A percentile compares a stretch with the other conserved stretches of the same genome.
phyloP scores from a whole-genome alignment of 2,797 vertebrate species.

The Sebastiscus albofasciatus region DNA sequence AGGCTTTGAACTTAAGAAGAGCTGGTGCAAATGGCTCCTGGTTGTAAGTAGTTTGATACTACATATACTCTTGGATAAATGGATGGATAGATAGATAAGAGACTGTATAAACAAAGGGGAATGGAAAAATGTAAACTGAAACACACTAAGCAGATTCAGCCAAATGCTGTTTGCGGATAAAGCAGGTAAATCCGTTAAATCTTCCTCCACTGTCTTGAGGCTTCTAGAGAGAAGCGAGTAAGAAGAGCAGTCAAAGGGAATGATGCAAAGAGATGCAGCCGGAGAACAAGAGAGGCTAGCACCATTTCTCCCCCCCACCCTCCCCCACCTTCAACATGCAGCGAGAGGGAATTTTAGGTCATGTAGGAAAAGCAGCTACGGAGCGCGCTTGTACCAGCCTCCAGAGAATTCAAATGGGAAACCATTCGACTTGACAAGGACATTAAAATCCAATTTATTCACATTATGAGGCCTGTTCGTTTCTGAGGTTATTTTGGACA shows the following conservation, averaged over 20 bases:
- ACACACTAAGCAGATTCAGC: not conserved
- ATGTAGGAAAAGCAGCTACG: conserved; percentile 40
- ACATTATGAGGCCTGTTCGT: conserved; percentile 54
- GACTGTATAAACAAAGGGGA: not conserved
- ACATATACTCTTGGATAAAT: not conserved
- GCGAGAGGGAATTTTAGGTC: conserved; percentile 53
- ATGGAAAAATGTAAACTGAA: not conserved
- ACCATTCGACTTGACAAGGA: conserved; percentile 72
- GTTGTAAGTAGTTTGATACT: not conserved
- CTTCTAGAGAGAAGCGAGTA: not conserved
- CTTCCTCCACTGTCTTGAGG: conserved; percentile 10
- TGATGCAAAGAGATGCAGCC: conserved; percentile 46
- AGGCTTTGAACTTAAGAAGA: not conserved
- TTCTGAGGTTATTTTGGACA: conserved; percentile 56
- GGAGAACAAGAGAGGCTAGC: conserved; percentile 16
- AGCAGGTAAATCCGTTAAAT: conserved; percentile 25
- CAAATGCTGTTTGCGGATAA: not conserved
- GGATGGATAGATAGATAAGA: not conserved
- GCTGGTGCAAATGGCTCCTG: not conserved
- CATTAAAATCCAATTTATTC: conserved; percentile 78
- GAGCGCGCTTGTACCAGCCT: conserved; percentile 39
- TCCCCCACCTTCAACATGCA: not conserved
- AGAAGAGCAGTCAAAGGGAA: conserved; percentile 17
- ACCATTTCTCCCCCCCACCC: not conserved
- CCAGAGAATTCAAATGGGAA: conserved; percentile 62